A percentile compares a stretch with the other conserved stretches of the same genome.
Conservation (phyloP, 2,113 vertebrate genomes). For the Pangasianodon hypophthalmus region DNA sequence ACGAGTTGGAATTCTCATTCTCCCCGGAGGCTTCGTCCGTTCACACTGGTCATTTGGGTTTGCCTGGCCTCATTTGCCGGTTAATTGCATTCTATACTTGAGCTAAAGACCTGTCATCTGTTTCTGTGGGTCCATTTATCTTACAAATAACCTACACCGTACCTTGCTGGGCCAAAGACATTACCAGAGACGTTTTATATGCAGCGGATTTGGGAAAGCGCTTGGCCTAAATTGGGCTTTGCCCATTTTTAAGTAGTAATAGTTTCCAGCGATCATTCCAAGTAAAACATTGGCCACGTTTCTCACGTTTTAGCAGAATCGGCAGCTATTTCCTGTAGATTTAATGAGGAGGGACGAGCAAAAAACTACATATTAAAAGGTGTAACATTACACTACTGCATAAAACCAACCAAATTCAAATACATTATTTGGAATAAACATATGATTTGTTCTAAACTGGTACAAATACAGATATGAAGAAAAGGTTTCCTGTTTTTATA, state of each 20-base stretch:
- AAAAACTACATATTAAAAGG: neutral
- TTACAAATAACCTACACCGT: conserved; percentile 77
- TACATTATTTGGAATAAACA: neutral
- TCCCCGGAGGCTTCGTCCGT: conserved; percentile 68
- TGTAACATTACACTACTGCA: neutral
- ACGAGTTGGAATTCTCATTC: conserved; percentile 66
- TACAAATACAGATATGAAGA: neutral
- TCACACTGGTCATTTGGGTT: conserved; percentile 74
- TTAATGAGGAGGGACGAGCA: neutral
- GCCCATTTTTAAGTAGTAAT: conserved; percentile 28
- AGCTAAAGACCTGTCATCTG: conserved; percentile 82
- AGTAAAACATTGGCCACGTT: neutral
- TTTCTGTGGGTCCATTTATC: conserved; percentile 80
- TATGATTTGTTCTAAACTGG: neutral
- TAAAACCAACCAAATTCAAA: no score
- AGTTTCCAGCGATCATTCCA: neutral
- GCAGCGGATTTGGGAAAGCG: conserved; percentile 26
- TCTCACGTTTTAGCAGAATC: neutral
- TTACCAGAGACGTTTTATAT: conserved; percentile 39
- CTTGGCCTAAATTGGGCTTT: conserved; percentile 39
- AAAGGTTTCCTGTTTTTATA: neutral
- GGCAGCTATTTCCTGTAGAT: neutral
- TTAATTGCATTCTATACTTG: conserved; percentile 83
- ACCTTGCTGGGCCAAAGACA: conserved; percentile 66
- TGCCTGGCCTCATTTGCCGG: conserved; percentile 81